Evolutionary conservation across 2,113 vertebrate species (phyloP), one percentile per base, ranked within the genome.

Genomic region (Triplophysa rosa): DNA sequence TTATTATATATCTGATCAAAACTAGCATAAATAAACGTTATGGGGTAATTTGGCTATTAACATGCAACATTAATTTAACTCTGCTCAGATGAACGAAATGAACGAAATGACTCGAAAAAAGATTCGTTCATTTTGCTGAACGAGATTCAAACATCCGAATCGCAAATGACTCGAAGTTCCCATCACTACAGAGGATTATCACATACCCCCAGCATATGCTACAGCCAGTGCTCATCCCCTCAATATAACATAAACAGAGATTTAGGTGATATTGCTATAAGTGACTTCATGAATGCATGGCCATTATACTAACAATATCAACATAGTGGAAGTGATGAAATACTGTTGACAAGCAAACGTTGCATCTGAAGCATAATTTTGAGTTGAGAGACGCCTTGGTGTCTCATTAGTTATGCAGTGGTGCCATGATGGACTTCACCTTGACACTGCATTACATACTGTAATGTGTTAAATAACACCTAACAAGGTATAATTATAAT

Each of bases 131-230:
- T n/a, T n/a, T n/a, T n/a, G n/a, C n/a, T n/a, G n/a, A n/a, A n/a
- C n/a, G n/a, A n/a, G n/a, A n/a, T n/a, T n/a, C n/a, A n/a, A n/a
- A n/a, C n/a, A n/a, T n/a, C n/a, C n/a, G n/a, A n/a, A n/a, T n/a
- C n/a, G n/a, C n/a, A n/a, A n/a, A n/a, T n/a, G n/a, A n/a, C n/a
- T n/a, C n/a, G n/a, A n/a, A n/a, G n/a, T n/a, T n/a, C n/a, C n/a
- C n/a, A n/a, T n/a, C n/a, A n/a, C n/a, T n/a, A n/a, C 49, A 80
- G 14, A 65, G 78, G 78, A 80, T 26, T 4, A 56, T 13, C 7
- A 2, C 12, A 61, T 19, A 52, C 1, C 9, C 62, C 40, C n/a
- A 14, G 42, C 74, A 59, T 24, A 74, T 58, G 66, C 33, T 54
- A 29, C 49, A 33, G 61, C 37, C 54, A 65, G 29, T 14, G 17